Percentiles rank a stretch among this genome's conserved stretches.
These are phyloP conservation scores for Parazoanthus swiftii DNA, from an alignment of 92 coral and sea anemone genomes.

Conservation along the genomic window DNA sequence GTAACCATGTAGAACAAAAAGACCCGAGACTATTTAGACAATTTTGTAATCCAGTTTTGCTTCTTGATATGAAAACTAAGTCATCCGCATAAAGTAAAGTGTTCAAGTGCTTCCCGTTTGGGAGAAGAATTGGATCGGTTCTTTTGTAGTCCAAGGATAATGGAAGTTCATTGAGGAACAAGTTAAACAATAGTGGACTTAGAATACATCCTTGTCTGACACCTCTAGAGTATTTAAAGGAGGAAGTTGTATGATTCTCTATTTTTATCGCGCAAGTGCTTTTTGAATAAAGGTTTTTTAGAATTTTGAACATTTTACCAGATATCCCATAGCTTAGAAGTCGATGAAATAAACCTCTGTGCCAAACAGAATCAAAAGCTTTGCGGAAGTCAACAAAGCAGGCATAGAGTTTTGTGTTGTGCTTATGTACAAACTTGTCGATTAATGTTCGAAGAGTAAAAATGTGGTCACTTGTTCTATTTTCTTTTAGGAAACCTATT, in stretches of 20 bases:
- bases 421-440: background rate
- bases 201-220: background rate
- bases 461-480: slow-evolving; percentile 4
- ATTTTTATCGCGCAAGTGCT: too few species aligned
- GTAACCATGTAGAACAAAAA: too few species aligned
- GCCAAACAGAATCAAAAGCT: too few species aligned
- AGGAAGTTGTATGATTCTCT: background rate
- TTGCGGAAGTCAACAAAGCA: too few species aligned
- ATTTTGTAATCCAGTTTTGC: too few species aligned
- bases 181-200: background rate
- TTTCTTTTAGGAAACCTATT: background rate
- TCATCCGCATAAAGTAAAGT: background rate
- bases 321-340: too few species aligned
- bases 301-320: slow-evolving; percentile 1
- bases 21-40: too few species aligned
- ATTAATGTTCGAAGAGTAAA: background rate
- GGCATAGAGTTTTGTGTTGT: too few species aligned
- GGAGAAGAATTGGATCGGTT: background rate
- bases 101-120: background rate
- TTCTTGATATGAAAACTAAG: too few species aligned
- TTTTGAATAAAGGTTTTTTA: background rate
- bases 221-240: background rate
- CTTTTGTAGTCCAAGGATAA: background rate
- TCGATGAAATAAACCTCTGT: too few species aligned
- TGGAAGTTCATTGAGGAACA: background rate